phyloP scores from a whole-genome alignment of 2,113 vertebrate species.

The Oxyura jamaicensis region DNA sequence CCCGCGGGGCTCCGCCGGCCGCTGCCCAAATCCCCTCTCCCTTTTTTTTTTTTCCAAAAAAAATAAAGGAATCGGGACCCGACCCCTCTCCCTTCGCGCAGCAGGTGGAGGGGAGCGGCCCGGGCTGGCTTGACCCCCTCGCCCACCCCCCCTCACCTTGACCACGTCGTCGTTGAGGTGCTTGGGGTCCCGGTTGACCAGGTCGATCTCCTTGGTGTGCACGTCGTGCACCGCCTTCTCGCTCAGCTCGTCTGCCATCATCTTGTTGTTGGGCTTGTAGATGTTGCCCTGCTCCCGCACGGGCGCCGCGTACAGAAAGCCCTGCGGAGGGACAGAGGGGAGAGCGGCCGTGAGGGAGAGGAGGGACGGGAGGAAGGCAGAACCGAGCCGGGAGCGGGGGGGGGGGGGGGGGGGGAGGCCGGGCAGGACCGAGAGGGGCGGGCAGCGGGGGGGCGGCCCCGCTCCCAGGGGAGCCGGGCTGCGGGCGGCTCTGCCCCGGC shows the following conservation, averaged over 20 bases:
- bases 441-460: too few species aligned
- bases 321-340: constrained; percentile 72
- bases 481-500: too few species aligned
- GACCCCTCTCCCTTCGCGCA: neutral
- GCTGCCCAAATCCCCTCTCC: too few species aligned
- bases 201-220: constrained; percentile 97
- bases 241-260: constrained; percentile 91
- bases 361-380: neutral
- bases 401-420: too few species aligned
- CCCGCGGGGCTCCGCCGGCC: too few species aligned
- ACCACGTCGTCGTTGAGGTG: constrained; percentile 95
- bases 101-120: neutral
- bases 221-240: constrained; percentile 89
- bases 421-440: too few species aligned
- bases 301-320: constrained; percentile 89
- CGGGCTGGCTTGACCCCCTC: too few species aligned
- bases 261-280: constrained; percentile 98
- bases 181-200: constrained; percentile 95
- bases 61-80: too few species aligned
- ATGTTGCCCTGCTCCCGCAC: constrained; percentile 97
- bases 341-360: constrained; percentile 2
- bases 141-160: constrained; percentile 82
- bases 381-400: neutral
- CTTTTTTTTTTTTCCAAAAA: too few species aligned
- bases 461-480: too few species aligned